Base-by-base conservation (phyloP, 2,113 vertebrate genomes). In the Eclectus roratus region DNA sequence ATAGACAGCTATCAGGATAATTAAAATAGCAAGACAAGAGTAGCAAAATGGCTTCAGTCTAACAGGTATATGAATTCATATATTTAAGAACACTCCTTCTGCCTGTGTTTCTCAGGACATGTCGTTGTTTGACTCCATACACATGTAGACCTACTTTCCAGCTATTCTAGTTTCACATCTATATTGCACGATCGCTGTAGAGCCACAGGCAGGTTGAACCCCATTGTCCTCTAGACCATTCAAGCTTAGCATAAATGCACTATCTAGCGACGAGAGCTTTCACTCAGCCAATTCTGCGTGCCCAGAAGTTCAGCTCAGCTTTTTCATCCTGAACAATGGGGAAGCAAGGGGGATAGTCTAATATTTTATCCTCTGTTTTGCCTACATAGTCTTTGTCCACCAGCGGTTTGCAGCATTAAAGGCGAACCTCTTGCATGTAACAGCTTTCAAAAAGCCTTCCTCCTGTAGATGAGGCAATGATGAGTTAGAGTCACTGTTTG, bases 291-390 rank as follows among this genome's bases (percentile, higher is more conserved):
- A 80, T 96, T 84, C 94, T 49, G 64, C 0, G 9, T 95, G 85
- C 88, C 91, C 89, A 97, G 37, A 96, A 91, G 93, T 95, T 97
- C 91, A 93, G 80, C 83, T 96, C 55, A 69, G 93, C 92, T 95
- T 88, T 91, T 96, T 96, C 91, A 95, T 95, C 95, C 92, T 64
- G 69, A 94, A 95, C 92, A 89, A 96, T 73, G 84, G 73, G 77
- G 77, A 91, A 91, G 93, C 80, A 93, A 96, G 86, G 80, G 89
- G 92, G 89, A 95, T 69, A 93, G 88, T 63, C 80, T 92, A 91
- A 89, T 92, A 94, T 88, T 95, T 95, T 79, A 93, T 95, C 91
- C 87, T 91, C 79, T 95, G 79, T 76, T 97, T 96, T 95, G 90
- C 81, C 89, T 86, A 95, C 27, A 39, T 85, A 89, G 80, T 87